Percentiles rank a stretch among this genome's conserved stretches.
These are phyloP conservation scores for Clunio marinus DNA, from an alignment of 2,888 invertebrate genomes.

Conservation along the genomic window DNA sequence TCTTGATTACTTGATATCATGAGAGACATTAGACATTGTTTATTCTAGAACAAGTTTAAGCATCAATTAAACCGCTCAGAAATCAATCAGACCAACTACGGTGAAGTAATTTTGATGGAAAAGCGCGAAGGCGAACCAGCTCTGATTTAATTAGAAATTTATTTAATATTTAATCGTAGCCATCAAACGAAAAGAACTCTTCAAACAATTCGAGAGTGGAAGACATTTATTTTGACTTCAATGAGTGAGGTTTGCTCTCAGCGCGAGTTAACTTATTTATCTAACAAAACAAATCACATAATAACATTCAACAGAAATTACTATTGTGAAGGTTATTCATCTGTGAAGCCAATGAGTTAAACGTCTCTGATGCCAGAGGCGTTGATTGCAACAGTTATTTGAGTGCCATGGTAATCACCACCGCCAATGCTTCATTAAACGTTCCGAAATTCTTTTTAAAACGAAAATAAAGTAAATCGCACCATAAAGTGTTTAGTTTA, in stretches of 20 bases:
- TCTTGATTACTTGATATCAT: background rate
- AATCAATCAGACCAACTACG: constrained; percentile 28
- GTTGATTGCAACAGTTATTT: background rate
- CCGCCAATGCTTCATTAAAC: background rate
- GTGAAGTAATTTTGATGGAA: background rate
- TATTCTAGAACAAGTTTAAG: constrained; percentile 1
- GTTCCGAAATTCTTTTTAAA: background rate
- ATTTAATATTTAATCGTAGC: background rate
- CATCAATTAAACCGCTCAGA: background rate
- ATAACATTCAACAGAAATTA: constrained; percentile 12
- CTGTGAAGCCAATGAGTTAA: background rate
- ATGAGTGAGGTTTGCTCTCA: background rate
- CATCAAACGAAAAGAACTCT: background rate
- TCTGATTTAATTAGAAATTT: constrained; percentile 19
- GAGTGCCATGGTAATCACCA: too few species aligned
- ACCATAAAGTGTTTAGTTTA: background rate
- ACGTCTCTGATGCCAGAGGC: background rate
- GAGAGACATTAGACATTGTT: background rate
- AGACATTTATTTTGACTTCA: background rate
- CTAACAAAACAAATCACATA: constrained; percentile 27
- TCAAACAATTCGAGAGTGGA: background rate
- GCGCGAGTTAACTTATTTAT: constrained; percentile 4
- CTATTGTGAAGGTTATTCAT: constrained; percentile 17
- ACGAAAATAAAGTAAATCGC: too few species aligned
- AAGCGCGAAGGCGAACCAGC: background rate